A percentile compares a stretch with the other conserved stretches of the same genome.
Conservation (phyloP, 2,888 invertebrate species). For the Nymphalis urticae region DNA sequence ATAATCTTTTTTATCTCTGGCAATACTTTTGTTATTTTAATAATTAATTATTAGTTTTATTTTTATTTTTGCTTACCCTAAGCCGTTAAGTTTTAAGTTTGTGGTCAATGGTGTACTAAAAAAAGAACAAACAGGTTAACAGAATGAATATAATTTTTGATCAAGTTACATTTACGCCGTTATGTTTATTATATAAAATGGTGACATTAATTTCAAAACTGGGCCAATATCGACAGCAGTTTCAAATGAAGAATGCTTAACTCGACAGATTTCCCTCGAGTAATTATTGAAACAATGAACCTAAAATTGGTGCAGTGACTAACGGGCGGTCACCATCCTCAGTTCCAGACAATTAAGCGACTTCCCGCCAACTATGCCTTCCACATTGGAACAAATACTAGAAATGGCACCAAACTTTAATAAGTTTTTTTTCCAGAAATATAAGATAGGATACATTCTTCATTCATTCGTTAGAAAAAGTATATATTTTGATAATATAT, state of each 20-base stretch:
- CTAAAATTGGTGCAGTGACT: conserved; percentile 69
- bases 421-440: neutral
- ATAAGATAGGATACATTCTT: no score
- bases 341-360: conserved; percentile 32
- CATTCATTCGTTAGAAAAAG: no score
- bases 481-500: no score
- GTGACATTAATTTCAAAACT: conserved; percentile 33
- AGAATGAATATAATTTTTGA: neutral
- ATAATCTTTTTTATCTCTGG: no score
- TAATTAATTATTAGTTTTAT: no score
- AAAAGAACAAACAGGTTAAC: no score
- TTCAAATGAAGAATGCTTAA: conserved; percentile 51
- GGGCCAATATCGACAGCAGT: conserved; percentile 56
- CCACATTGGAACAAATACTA: conserved; percentile 1
- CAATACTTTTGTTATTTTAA: no score
- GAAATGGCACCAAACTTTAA: neutral
- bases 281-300: conserved; percentile 79
- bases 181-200: neutral
- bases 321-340: conserved; percentile 64
- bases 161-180: conserved; percentile 10
- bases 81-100: no score
- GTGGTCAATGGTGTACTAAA: no score
- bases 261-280: conserved; percentile 55
- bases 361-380: conserved; percentile 40
- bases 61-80: no score